Base-by-base conservation (phyloP, 1,140 invertebrate genomes). In the Lordiphosa clarofinis region DNA sequence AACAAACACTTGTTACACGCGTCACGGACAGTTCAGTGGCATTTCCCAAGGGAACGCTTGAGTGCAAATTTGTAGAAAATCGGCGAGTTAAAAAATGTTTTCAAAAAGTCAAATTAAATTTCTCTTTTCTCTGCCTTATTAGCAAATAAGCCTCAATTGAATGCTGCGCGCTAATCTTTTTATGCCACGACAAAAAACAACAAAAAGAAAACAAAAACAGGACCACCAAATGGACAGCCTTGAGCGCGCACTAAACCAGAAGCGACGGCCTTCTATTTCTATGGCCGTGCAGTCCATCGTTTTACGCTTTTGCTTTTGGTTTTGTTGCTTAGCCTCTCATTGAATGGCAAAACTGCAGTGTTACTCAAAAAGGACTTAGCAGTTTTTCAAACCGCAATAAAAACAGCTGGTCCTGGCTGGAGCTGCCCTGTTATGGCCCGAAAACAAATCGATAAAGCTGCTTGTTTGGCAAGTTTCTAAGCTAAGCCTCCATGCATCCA, bases 1-100 rank as follows among this genome's bases (percentile, higher is more conserved):
- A 60, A 67, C 55, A 64, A 71, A 81, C 75, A 81, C 75, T 81
- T 81, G 75, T 81, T 81, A 79, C 74, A 66, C 74, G 47, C 50
- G 35, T 38, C 33, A 60, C 52, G 53, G 31, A 40, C 33, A 60
- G 47, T 47, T 53, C 44, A 66, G 4, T 4, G 19, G 7, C 39
- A 39, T 52, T 36, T 67, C 75, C 76, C 75, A 31, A 53, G 76
- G 72, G 76, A 75, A 43, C 56, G 61, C 40, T 71, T 81, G 12
- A 36, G 48, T 52, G 58, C 71, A 61, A 71, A 79, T 79, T 81
- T 71, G 46, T 47, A 38, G 44, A 12, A 19, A 53, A 47, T 5
- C 21, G 50, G 49, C 56, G 49, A 50, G 37, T 13, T 46, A 15
- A 24, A 24, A 31, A 54, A 38, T 9, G 39, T 40, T 33, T 35